phyloP scores from a whole-genome alignment of 1,140 invertebrate species.

The Diorhabda elongata region DNA sequence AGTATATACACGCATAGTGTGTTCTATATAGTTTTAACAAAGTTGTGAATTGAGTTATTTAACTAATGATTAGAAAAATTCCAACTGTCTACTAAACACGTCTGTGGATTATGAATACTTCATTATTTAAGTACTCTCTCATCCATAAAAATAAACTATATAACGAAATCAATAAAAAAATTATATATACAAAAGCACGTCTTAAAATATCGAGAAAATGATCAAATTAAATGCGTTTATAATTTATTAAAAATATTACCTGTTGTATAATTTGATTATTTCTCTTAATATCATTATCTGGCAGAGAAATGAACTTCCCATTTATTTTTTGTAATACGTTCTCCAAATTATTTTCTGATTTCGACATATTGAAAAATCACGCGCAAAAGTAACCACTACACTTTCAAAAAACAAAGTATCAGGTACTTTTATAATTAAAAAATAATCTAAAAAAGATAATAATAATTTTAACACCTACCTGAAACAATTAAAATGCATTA shows the following conservation, averaged over 20 bases:
- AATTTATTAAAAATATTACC: constrained; percentile 6
- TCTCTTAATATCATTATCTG: constrained; percentile 5
- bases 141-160: background rate
- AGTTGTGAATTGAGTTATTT: no score
- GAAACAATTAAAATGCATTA: no score
- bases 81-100: background rate
- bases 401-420: no score
- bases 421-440: no score
- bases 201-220: background rate
- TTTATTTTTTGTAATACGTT: constrained; percentile 12
- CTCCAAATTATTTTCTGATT: constrained; percentile 2
- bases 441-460: no score
- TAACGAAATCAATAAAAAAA: background rate
- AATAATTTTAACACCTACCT: no score
- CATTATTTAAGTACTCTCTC: background rate
- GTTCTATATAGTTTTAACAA: background rate
- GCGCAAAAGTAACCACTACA: no score
- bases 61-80: background rate
- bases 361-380: no score
- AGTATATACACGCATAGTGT: background rate
- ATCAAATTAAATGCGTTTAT: background rate
- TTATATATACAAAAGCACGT: background rate
- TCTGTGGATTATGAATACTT: background rate
- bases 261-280: constrained; percentile 13
- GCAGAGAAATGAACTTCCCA: constrained; percentile 11